These are phyloP conservation scores for Crotophaga sulcirostris DNA, from an alignment of 2,113 vertebrate species.

Conservation along the genomic window DNA sequence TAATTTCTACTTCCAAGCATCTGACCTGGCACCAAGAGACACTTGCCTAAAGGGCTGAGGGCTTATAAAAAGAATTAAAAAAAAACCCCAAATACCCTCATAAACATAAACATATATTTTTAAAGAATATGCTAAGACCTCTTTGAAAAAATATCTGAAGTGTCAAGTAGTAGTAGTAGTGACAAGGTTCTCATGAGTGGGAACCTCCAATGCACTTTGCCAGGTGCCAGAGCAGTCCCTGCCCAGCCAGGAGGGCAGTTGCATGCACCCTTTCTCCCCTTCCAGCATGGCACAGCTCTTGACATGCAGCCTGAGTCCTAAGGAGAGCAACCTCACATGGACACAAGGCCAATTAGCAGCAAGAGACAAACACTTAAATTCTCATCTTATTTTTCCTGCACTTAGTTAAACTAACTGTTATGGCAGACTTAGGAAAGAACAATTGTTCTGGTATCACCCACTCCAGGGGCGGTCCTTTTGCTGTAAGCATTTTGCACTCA, in stretches of 20 bases:
- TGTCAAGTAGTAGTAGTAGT: too few relatives aligned
- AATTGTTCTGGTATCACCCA: neutral
- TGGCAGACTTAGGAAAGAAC: neutral
- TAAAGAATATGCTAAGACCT: too few relatives aligned
- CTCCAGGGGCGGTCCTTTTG: neutral
- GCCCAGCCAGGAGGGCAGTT: neutral
- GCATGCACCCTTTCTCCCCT: neutral
- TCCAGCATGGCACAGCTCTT: neutral
- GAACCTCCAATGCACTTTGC: neutral
- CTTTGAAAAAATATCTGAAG: neutral
- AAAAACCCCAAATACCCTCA: neutral
- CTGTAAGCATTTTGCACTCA: neutral
- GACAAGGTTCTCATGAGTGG: neutral
- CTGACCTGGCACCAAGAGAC: neutral
- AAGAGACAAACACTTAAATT: neutral
- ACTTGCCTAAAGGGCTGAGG: neutral
- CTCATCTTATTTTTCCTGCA: neutral
- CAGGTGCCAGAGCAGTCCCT: neutral
- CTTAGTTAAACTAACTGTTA: neutral
- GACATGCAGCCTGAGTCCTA: neutral
- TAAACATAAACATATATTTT: too few relatives aligned
- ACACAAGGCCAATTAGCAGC: fast-evolving
- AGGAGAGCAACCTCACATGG: fast-evolving
- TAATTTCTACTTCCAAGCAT: neutral
- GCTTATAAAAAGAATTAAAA: neutral